A percentile compares a stretch with the other conserved stretches of the same genome.
Conservation (phyloP, 2,888 invertebrate species). For the Drosophila maculinotata region DNA sequence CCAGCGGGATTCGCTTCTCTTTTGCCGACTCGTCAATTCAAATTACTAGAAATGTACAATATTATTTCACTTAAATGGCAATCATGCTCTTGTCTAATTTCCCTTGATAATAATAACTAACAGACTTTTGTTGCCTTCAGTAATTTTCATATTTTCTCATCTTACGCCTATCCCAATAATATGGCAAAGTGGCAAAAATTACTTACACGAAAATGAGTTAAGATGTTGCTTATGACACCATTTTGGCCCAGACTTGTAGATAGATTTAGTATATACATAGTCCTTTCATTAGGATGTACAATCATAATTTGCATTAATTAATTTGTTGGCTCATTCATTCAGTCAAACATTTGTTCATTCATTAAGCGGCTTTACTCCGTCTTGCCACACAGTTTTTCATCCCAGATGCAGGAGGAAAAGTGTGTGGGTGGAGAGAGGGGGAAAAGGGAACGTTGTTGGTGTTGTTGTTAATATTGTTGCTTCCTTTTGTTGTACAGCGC, state of each 20-base stretch:
- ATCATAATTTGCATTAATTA: conserved; percentile 75
- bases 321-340: conserved; percentile 69
- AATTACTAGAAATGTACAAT: neutral
- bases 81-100: neutral
- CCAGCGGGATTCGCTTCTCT: neutral
- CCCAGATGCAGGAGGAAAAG: conserved; percentile 18
- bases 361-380: conserved; percentile 62
- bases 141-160: no score
- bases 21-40: neutral
- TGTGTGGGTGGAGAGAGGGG: neutral
- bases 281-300: conserved; percentile 21
- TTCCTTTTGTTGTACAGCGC: conserved; percentile 28
- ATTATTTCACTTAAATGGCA: neutral
- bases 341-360: conserved; percentile 67
- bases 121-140: no score
- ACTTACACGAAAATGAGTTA: conserved; percentile 4
- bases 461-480: conserved; percentile 21
- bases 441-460: conserved; percentile 2
- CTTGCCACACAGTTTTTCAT: conserved; percentile 39
- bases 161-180: no score
- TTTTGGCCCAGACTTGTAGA: conserved; percentile 24
- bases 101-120: neutral
- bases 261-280: conserved; percentile 11
- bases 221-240: conserved; percentile 29
- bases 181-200: no score